Evolutionary conservation across 1,140 invertebrate species (phyloP).

Genomic region (Alviniconcha marisindica): DNA sequence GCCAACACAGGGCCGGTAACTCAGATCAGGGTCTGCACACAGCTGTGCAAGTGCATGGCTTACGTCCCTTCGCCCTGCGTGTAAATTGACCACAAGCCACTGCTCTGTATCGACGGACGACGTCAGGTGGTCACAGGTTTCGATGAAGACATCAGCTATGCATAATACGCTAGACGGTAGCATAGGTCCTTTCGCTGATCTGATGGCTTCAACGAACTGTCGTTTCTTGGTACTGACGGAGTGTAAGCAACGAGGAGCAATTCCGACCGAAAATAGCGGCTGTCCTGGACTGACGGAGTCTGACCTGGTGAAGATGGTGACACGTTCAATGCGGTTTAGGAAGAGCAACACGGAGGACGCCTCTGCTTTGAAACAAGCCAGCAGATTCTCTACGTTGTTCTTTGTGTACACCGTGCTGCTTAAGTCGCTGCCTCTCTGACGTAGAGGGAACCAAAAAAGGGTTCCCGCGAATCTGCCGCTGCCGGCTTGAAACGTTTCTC

Average conservation of each 20-base stretch:
- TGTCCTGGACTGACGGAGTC: background rate
- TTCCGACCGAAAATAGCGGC: background rate
- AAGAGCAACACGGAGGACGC: slow-evolving; percentile 54
- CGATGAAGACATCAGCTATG: background rate
- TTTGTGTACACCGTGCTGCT: slow-evolving; percentile 46
- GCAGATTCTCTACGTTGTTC: slow-evolving; percentile 50
- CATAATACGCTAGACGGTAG: background rate
- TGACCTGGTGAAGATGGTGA: background rate
- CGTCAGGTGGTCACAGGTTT: background rate
- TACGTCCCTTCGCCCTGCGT: background rate
- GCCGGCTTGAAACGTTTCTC: slow-evolving; percentile 14
- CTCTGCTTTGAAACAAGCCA: slow-evolving; percentile 49
- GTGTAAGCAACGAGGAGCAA: background rate
- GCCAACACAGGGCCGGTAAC: slow-evolving; percentile 24
- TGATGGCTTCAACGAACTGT: slow-evolving; percentile 18
- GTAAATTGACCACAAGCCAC: slow-evolving; percentile 30
- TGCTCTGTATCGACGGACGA: background rate
- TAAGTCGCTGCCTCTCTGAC: slow-evolving; percentile 41
- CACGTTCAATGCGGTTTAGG: slow-evolving; percentile 42
- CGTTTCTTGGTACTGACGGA: background rate
- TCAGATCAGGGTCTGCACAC: background rate
- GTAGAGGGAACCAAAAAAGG: slow-evolving; percentile 64
- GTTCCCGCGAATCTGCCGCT: slow-evolving; percentile 56
- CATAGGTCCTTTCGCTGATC: background rate
- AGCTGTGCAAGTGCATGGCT: background rate